These are phyloP conservation scores for Corythucha ciliata DNA, from an alignment of 2,888 invertebrate species.

Conservation along the genomic window DNA sequence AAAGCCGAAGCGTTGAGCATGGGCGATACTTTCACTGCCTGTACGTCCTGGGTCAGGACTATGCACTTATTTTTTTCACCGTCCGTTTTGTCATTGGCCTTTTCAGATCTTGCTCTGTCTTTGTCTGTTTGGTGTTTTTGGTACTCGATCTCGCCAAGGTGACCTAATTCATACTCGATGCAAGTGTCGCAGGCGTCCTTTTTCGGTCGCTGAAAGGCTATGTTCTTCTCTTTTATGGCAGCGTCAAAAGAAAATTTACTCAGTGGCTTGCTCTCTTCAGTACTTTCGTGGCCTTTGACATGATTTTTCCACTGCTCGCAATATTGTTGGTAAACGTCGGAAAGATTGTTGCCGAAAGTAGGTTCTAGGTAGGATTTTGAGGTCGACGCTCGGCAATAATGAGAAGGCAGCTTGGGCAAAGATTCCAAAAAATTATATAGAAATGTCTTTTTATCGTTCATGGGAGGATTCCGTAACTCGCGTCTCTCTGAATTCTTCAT, in stretches of 20 bases:
- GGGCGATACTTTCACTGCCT: not conserved
- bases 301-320: conserved; percentile 1
- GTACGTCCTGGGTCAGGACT: not conserved
- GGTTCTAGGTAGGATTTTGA: conserved; percentile 31
- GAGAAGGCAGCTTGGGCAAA: conserved; percentile 30
- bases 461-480: no score
- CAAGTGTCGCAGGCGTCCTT: conserved; percentile 21
- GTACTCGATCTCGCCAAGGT: no score
- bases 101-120: no score
- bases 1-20: conserved; percentile 13
- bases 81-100: not conserved
- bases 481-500: no score
- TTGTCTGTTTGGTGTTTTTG: no score
- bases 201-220: conserved; percentile 20
- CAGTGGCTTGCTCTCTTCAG: not conserved
- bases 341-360: not conserved
- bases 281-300: not conserved
- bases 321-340: conserved; percentile 9
- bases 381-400: conserved; percentile 29
- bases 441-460: not conserved
- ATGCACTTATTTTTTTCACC: not conserved
- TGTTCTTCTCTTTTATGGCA: conserved; percentile 6
- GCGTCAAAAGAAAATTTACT: conserved; percentile 14
- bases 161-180: no score
- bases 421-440: conserved; percentile 19